Percentiles rank a stretch among this genome's conserved stretches.
These are phyloP conservation scores for Drosophila anomelani DNA, from an alignment of 2,888 invertebrate genomes.

Conservation along the genomic window DNA sequence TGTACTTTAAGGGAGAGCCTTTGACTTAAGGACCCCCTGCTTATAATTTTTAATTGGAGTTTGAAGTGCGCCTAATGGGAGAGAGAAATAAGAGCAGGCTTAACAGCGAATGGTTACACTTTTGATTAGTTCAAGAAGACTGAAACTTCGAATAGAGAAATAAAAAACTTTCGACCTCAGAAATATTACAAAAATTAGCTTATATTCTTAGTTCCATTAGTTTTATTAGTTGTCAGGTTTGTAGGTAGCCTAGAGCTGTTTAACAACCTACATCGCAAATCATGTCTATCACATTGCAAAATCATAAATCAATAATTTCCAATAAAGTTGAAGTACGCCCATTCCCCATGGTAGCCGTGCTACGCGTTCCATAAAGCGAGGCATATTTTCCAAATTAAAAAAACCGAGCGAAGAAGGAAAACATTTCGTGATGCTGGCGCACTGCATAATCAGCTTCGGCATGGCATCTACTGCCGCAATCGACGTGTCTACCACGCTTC, in stretches of 20 bases:
- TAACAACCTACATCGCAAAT: background rate
- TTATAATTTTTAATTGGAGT: slow-evolving; percentile 79
- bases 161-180: background rate
- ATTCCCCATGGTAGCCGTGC: slow-evolving; percentile 24
- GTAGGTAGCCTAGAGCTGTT: no score
- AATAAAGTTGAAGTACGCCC: slow-evolving; percentile 50
- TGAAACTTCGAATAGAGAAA: background rate
- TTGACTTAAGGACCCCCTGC: slow-evolving; percentile 50
- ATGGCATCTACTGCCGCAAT: slow-evolving; percentile 35
- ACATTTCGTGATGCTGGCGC: slow-evolving; percentile 54
- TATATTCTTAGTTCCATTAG: background rate
- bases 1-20: slow-evolving; percentile 2
- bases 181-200: background rate
- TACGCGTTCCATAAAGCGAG: slow-evolving; percentile 42
- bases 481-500: slow-evolving; percentile 63
- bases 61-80: slow-evolving; percentile 62
- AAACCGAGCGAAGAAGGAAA: slow-evolving; percentile 55
- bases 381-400: slow-evolving; percentile 84
- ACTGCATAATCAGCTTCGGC: slow-evolving; percentile 73
- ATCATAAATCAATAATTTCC: slow-evolving; percentile 75
- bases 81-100: slow-evolving; percentile 4
- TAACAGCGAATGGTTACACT: slow-evolving; percentile 14
- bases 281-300: slow-evolving; percentile 23
- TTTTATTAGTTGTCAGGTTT: no score
- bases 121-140: background rate